A percentile compares a stretch with the other conserved stretches of the same genome.
Evolutionary conservation across 2,888 invertebrate species (phyloP).

Genomic region (Allophyes oxyacanthae): DNA sequence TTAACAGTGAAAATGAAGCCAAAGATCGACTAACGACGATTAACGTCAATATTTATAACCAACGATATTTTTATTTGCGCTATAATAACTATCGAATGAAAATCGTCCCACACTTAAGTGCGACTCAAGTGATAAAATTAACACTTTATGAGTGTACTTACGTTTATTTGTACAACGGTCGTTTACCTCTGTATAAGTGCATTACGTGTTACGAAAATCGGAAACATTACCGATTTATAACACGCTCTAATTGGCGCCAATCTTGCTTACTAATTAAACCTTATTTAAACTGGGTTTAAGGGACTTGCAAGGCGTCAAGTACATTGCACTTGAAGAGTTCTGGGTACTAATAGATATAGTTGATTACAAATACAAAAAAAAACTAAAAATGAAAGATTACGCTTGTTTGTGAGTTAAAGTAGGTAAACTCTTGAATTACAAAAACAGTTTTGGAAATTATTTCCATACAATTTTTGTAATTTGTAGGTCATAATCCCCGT

Average conservation of each 20-base stretch:
- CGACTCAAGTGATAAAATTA: slow-evolving; percentile 76
- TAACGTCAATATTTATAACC: slow-evolving; percentile 64
- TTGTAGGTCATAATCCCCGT: too few relatives aligned
- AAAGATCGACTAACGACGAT: slow-evolving; percentile 25
- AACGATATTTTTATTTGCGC: slow-evolving; percentile 57
- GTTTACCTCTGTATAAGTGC: slow-evolving; percentile 44
- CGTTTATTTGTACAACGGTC: slow-evolving; percentile 68
- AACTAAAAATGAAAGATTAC: too few relatives aligned
- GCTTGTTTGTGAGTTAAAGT: too few relatives aligned
- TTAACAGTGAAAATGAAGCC: slow-evolving; percentile 26
- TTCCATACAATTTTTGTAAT: too few relatives aligned
- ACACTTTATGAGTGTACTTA: slow-evolving; percentile 70
- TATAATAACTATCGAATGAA: slow-evolving; percentile 63
- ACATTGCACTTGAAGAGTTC: background rate
- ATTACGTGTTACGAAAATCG: slow-evolving; percentile 44
- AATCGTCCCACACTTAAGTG: slow-evolving; percentile 61
- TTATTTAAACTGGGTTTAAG: slow-evolving; percentile 31
- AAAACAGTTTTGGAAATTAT: too few relatives aligned
- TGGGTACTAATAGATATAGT: background rate
- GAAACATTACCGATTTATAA: slow-evolving; percentile 45
- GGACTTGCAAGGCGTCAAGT: slow-evolving; percentile 19
- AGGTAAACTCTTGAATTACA: too few relatives aligned
- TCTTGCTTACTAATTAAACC: slow-evolving; percentile 36
- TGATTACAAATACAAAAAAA: background rate
- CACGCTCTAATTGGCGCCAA: slow-evolving; percentile 47